A percentile compares a stretch with the other conserved stretches of the same genome.
Evolutionary conservation across 2,888 invertebrate genomes (phyloP).

Genomic region (Elysia crispata): DNA sequence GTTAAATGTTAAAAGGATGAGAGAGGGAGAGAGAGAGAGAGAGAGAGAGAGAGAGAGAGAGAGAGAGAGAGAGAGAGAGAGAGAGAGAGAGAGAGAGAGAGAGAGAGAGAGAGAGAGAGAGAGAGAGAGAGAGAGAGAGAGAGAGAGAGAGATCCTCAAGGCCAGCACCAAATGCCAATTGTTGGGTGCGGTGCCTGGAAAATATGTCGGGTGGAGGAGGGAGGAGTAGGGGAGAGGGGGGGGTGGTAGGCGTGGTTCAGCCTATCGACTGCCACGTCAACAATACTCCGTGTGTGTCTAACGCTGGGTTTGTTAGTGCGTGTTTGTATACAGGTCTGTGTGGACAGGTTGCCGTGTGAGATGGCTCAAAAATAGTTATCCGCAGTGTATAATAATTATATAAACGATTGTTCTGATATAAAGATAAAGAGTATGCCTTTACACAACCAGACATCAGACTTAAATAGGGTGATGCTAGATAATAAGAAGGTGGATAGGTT

Average conservation of each 20-base stretch:
- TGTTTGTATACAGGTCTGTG: neutral
- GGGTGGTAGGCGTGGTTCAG: too few relatives aligned
- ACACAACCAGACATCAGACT: too few relatives aligned
- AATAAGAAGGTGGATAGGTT: too few relatives aligned
- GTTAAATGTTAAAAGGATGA: neutral
- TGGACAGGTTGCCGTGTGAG: neutral
- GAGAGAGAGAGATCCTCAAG: neutral
- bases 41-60: neutral
- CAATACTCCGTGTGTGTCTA: neutral
- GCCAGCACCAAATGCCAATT: too few relatives aligned
- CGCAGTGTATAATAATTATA: neutral
- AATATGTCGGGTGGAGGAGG: too few relatives aligned
- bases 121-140: neutral
- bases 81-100: neutral
- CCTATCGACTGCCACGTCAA: too few relatives aligned
- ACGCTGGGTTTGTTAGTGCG: neutral
- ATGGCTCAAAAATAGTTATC: neutral
- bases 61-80: neutral
- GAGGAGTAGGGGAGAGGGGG: too few relatives aligned
- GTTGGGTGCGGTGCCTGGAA: too few relatives aligned
- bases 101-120: neutral
- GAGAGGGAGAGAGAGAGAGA: slow-evolving; percentile 16
- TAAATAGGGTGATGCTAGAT: too few relatives aligned
- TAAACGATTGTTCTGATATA: neutral
- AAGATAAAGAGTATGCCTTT: too few relatives aligned